Conservation (phyloP, 1,140 invertebrate genomes). For the Papilio dardanus region DNA sequence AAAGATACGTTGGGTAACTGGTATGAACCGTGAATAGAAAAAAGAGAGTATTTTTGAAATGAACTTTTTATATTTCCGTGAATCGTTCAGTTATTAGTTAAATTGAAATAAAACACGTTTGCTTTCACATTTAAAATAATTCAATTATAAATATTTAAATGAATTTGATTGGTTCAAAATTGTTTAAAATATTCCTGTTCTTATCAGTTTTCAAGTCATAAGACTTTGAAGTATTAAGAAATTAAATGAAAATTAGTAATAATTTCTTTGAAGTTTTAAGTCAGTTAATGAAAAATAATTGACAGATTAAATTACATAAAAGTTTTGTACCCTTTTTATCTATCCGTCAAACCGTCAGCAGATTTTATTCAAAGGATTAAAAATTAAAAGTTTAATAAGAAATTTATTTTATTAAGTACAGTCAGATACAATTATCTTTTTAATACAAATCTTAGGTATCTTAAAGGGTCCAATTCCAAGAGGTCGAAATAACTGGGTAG, state of each 20-base stretch:
- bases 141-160: slow-evolving; percentile 11
- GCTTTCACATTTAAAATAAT: neutral
- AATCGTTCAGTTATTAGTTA: neutral
- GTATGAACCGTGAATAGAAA: no score
- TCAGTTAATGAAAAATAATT: slow-evolving; percentile 7
- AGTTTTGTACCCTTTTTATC: neutral
- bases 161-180: no score
- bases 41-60: no score
- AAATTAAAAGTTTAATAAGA: neutral
- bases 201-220: no score
- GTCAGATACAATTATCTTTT: slow-evolving; percentile 27
- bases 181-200: no score
- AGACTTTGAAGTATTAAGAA: no score
- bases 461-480: slow-evolving; percentile 7
- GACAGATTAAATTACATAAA: slow-evolving; percentile 12
- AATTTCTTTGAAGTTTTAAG: neutral
- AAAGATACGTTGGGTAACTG: neutral
- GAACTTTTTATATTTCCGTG: neutral
- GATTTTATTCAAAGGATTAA: slow-evolving; percentile 14
- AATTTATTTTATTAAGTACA: slow-evolving; percentile 6
- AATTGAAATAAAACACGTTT: slow-evolving; percentile 20
- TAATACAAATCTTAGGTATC: slow-evolving; percentile 16
- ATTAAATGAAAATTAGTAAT: neutral
- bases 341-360: neutral
- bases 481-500: slow-evolving; percentile 34